Conservation (phyloP, 35 echinoderm and acorn worm genomes). For the Eucidaris tribuloides region DNA sequence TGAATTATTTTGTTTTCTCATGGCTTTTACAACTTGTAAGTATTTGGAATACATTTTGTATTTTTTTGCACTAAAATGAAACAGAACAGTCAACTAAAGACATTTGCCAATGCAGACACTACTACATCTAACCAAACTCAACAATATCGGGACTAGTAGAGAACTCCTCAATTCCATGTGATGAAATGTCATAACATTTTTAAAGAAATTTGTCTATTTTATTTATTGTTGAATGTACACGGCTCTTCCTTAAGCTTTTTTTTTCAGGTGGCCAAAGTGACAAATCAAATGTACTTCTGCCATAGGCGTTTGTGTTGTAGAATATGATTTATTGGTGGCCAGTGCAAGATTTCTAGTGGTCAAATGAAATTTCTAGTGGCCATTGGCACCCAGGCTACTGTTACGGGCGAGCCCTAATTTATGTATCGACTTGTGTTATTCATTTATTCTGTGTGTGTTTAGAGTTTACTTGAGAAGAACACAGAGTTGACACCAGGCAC, state of each 20-base stretch:
- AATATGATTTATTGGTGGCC: not conserved
- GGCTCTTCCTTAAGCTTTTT: too few relatives aligned
- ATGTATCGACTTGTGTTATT: not conserved
- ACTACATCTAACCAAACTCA: not conserved
- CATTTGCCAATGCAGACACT: not conserved
- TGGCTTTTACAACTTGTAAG: not conserved
- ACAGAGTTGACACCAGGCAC: constrained; percentile 84
- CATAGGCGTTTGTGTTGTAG: not conserved
- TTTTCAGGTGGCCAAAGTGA: too few relatives aligned
- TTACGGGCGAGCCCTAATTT: not conserved
- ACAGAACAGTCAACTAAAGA: not conserved
- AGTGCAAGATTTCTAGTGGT: not conserved
- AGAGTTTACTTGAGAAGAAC: constrained; percentile 91
- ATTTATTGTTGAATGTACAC: too few relatives aligned
- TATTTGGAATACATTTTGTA: too few relatives aligned
- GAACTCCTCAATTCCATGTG: not conserved
- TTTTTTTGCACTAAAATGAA: too few relatives aligned
- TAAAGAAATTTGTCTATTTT: too few relatives aligned
- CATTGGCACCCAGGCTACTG: not conserved
- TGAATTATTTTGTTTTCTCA: not conserved
- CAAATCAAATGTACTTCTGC: not conserved
- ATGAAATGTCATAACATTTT: not conserved
- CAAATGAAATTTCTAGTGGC: not conserved
- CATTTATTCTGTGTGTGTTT: not conserved
- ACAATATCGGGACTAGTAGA: not conserved